Evolutionary conservation across 2,113 vertebrate species (phyloP).

Genomic region (Cyprinus carpio): DNA sequence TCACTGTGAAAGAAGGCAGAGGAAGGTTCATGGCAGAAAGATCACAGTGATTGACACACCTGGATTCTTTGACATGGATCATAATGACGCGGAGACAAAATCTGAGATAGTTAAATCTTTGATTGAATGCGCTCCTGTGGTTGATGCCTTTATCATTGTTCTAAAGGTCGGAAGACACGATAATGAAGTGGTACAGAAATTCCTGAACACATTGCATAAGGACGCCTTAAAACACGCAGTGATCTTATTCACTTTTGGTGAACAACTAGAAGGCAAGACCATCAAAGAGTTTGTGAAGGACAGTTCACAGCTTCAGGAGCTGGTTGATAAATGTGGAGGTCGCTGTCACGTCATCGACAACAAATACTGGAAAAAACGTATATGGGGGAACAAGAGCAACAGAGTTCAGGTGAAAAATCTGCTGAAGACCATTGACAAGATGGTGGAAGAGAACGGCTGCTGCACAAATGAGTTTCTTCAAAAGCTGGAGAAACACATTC

Average conservation of each 20-base stretch:
- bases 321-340: conserved; percentile 29
- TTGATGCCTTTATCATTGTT: conserved; percentile 36
- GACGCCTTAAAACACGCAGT: conserved; percentile 1
- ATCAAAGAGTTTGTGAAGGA: conserved; percentile 10
- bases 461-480: not conserved
- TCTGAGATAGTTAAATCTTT: not conserved
- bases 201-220: not conserved
- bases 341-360: not conserved
- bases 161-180: conserved; percentile 29
- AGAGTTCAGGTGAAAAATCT: not conserved
- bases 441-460: not conserved
- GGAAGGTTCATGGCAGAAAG: not conserved
- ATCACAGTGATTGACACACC: conserved; percentile 32
- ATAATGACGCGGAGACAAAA: not conserved
- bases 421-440: not conserved
- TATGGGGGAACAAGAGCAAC: conserved; percentile 14
- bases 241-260: conserved; percentile 48
- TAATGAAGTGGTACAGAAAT: not conserved
- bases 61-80: not conserved
- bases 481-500: not conserved
- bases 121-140: not conserved
- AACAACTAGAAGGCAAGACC: conserved; percentile 26
- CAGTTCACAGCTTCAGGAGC: not conserved
- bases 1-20: not conserved
- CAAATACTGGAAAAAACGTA: conserved; percentile 32